Conservation (phyloP, 2,888 invertebrate species). For the Sphaerophoria taeniata region DNA sequence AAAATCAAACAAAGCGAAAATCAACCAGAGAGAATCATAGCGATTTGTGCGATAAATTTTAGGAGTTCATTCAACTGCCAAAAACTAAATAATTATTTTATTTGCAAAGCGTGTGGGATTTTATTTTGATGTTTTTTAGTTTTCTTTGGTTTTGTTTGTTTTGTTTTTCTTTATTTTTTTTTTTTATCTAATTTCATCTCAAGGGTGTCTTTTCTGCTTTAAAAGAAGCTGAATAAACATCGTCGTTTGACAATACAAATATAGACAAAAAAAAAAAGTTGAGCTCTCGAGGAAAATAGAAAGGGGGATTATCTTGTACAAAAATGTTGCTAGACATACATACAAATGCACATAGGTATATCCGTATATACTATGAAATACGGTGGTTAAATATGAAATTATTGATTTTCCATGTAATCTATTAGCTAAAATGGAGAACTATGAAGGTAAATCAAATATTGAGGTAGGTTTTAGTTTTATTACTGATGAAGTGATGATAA, state of each 20-base stretch:
- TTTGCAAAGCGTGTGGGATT: conserved; percentile 58
- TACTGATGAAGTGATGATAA: background rate
- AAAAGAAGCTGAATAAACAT: background rate
- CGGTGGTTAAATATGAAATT: conserved; percentile 5
- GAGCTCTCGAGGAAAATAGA: background rate
- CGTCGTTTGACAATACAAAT: conserved; percentile 2
- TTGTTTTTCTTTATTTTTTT: background rate
- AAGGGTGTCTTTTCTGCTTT: conserved; percentile 9
- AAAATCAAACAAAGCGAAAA: conserved; percentile 42
- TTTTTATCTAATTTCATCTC: conserved; percentile 7
- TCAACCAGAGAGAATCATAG: conserved; percentile 21
- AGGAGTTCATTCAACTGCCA: conserved; percentile 80
- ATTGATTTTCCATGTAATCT: conserved; percentile 50
- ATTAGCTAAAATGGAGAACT: background rate
- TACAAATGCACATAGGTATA: background rate
- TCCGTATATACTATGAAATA: background rate
- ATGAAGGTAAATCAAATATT: conserved; percentile 42
- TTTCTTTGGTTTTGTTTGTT: conserved; percentile 7
- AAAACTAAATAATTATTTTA: conserved; percentile 70
- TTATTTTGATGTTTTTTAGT: conserved; percentile 23
- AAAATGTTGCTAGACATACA: background rate
- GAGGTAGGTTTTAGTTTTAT: conserved; percentile 47
- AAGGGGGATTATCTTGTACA: background rate
- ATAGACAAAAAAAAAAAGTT: conserved; percentile 26
- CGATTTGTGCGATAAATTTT: conserved; percentile 38